phyloP scores from a whole-genome alignment of 2,888 invertebrate genomes.

The Microplitis deprimator region DNA sequence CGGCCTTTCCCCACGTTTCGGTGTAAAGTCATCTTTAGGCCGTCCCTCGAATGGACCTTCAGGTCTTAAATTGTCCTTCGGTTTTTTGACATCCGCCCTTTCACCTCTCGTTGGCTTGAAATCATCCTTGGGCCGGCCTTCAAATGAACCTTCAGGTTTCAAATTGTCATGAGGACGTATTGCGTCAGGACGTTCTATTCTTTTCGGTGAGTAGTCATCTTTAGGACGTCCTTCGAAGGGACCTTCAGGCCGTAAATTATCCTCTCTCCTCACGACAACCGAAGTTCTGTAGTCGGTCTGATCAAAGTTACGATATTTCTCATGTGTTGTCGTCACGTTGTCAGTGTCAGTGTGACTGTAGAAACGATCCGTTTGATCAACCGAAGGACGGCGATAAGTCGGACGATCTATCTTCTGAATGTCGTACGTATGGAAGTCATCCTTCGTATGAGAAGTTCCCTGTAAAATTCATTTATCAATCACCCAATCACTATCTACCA shows the following conservation, averaged over 20 bases:
- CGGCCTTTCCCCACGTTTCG: no score
- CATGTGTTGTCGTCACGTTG: constrained; percentile 81
- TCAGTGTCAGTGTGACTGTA: constrained; percentile 72
- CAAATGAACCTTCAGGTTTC: constrained; percentile 73
- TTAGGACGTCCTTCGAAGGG: constrained; percentile 74
- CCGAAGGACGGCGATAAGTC: constrained; percentile 77
- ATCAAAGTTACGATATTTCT: constrained; percentile 78
- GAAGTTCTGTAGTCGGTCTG: constrained; percentile 73
- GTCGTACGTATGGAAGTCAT: constrained; percentile 66
- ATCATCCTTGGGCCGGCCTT: constrained; percentile 70
- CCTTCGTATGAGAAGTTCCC: constrained; percentile 66
- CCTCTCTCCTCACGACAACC: constrained; percentile 75
- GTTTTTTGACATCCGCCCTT: constrained; percentile 51
- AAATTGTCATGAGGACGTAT: constrained; percentile 72
- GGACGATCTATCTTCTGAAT: constrained; percentile 54
- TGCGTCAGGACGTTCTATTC: constrained; percentile 71
- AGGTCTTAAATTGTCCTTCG: constrained; percentile 58
- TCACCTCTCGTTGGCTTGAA: constrained; percentile 57
- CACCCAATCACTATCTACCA: not conserved
- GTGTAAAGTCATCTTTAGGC: constrained; percentile 57
- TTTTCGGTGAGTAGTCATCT: constrained; percentile 74
- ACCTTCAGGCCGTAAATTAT: constrained; percentile 81
- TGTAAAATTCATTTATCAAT: constrained; percentile 44
- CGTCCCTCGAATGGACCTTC: constrained; percentile 76
- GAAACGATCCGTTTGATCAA: constrained; percentile 71